These are phyloP conservation scores for Heteromyza rotundicornis DNA, from an alignment of 2,888 invertebrate species.

Conservation along the genomic window DNA sequence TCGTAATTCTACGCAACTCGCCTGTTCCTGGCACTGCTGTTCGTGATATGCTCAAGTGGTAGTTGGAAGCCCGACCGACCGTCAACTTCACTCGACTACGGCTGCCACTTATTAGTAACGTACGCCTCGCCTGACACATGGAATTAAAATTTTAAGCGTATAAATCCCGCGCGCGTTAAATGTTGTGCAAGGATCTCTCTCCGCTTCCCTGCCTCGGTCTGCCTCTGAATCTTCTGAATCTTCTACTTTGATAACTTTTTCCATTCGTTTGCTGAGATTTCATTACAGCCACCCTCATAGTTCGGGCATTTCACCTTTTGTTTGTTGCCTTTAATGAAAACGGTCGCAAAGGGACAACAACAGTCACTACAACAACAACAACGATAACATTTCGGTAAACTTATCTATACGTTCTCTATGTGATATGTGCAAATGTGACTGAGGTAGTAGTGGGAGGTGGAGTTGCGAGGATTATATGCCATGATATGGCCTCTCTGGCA, in stretches of 20 bases:
- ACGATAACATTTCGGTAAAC: slow-evolving; percentile 2
- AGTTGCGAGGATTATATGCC: too few relatives aligned
- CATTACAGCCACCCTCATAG: neutral
- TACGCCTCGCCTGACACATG: slow-evolving; percentile 40
- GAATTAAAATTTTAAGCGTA: slow-evolving; percentile 41
- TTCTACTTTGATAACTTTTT: neutral
- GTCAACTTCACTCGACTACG: neutral
- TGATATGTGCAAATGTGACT: neutral
- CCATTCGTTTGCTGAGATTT: neutral
- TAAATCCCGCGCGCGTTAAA: slow-evolving; percentile 28
- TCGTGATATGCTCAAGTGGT: neutral
- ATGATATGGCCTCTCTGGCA: too few relatives aligned
- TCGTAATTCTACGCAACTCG: neutral
- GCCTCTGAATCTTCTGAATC: too few relatives aligned
- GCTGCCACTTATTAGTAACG: slow-evolving; percentile 34
- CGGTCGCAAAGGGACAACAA: slow-evolving; percentile 14
- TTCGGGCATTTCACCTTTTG: neutral
- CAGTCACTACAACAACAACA: slow-evolving; percentile 13
- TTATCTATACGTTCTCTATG: neutral
- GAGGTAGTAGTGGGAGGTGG: neutral
- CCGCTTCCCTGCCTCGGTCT: slow-evolving; percentile 13
- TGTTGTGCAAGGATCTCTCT: slow-evolving; percentile 22
- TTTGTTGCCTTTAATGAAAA: slow-evolving; percentile 21
- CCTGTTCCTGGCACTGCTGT: neutral
- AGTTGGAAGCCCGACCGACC: neutral